These are phyloP conservation scores for Cyrtodaria siliqua DNA, from an alignment of 2,888 invertebrate genomes.

Conservation along the genomic window DNA sequence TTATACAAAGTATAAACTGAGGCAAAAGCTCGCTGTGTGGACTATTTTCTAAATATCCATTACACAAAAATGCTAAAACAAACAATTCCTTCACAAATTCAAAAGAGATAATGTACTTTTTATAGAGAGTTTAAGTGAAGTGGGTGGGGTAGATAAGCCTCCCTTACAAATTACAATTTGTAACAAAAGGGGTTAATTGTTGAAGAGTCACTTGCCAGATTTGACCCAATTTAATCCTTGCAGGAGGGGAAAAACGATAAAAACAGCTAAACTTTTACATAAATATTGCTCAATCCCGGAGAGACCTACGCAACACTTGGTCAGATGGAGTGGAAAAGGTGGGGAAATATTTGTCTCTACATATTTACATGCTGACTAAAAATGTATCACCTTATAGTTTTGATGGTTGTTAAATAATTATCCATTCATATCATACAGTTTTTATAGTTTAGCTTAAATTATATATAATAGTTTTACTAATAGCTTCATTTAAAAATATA, in stretches of 20 bases:
- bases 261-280: not conserved
- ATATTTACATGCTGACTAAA: no score
- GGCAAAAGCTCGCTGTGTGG: not conserved
- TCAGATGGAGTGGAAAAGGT: no score
- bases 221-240: not conserved
- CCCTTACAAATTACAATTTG: not conserved
- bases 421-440: no score
- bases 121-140: conserved; percentile 10
- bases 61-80: conserved; percentile 11
- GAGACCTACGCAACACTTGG: no score
- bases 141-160: conserved; percentile 8
- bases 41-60: conserved; percentile 5
- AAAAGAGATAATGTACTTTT: conserved; percentile 23
- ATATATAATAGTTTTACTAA: no score
- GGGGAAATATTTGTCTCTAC: no score
- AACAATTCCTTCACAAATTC: not conserved
- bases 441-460: no score
- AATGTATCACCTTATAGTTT: no score
- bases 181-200: conserved; percentile 7
- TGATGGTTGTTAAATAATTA: no score
- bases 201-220: not conserved
- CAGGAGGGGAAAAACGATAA: not conserved
- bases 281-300: not conserved
- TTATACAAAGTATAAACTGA: conserved; percentile 11
- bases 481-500: no score